Evolutionary conservation across 1,140 invertebrate species (phyloP).

Genomic region (Orius laevigatus): DNA sequence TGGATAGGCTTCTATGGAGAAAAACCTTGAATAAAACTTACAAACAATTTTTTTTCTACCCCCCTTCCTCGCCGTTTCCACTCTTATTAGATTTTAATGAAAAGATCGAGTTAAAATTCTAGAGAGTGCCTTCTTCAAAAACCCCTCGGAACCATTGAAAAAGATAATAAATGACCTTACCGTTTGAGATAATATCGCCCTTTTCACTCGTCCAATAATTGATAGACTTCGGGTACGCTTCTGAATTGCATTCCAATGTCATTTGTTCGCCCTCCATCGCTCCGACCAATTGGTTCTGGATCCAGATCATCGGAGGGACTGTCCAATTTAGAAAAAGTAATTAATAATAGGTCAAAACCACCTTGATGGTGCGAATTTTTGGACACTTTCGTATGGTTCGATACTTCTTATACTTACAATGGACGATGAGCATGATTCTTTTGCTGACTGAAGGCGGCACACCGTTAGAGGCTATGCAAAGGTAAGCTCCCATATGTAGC

Average conservation of each 20-base stretch:
- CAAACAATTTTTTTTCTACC: background rate
- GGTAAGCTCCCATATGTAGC: slow-evolving; percentile 73
- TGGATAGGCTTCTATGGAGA: background rate
- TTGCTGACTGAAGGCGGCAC: slow-evolving; percentile 78
- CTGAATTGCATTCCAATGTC: slow-evolving; percentile 65
- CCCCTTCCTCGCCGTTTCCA: background rate
- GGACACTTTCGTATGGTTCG: no score
- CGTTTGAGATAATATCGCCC: slow-evolving; percentile 62
- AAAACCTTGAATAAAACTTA: background rate
- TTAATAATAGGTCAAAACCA: no score
- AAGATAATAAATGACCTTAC: slow-evolving; percentile 34
- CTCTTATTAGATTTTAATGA: background rate
- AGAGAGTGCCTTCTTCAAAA: background rate
- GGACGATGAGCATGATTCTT: slow-evolving; percentile 68
- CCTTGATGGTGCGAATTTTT: no score
- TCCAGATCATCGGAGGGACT: slow-evolving; percentile 74
- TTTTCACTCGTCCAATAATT: slow-evolving; percentile 70
- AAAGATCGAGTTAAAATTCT: background rate
- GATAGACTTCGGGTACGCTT: slow-evolving; percentile 73
- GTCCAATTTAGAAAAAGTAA: slow-evolving; percentile 16
- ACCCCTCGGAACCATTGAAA: background rate
- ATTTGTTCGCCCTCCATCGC: slow-evolving; percentile 56
- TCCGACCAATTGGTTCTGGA: slow-evolving; percentile 68
- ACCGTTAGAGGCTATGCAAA: slow-evolving; percentile 75
- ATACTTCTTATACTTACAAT: slow-evolving; percentile 41